phyloP scores from a whole-genome alignment of 2,797 vertebrate genomes.

The Pteronotus mesoamericanus region DNA sequence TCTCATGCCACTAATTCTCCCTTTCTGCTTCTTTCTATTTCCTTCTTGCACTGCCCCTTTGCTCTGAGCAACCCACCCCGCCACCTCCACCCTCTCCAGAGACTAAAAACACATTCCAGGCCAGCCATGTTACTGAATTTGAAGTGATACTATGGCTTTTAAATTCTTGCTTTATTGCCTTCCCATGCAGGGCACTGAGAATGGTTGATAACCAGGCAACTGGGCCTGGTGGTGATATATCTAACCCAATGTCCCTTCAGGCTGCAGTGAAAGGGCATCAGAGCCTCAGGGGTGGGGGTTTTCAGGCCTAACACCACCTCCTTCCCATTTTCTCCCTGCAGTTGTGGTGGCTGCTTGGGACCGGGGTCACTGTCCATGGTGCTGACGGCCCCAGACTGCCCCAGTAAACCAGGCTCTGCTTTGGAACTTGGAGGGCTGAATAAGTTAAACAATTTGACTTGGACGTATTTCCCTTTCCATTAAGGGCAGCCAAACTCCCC shows the following conservation, averaged over 20 bases:
- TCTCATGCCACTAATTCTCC: neutral
- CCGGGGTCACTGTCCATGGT: conserved; percentile 17
- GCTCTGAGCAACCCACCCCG: neutral
- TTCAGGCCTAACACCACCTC: rapidly evolving
- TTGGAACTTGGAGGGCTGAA: neutral
- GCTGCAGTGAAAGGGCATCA: neutral
- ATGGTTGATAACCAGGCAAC: conserved; percentile 62
- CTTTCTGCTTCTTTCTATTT: neutral
- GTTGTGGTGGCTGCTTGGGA: rapidly evolving
- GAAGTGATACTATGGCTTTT: conserved; percentile 68
- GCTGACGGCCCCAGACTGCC: neutral
- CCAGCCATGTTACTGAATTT: conserved; percentile 63
- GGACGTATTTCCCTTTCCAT: neutral
- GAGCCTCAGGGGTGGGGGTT: neutral
- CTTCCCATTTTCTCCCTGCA: neutral
- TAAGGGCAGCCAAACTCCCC: neutral
- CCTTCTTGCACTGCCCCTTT: neutral
- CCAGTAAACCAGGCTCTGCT: neutral
- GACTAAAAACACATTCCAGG: conserved; percentile 52
- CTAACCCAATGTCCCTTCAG: conserved; percentile 18
- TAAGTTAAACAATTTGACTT: conserved; percentile 44
- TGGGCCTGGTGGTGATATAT: conserved; percentile 15
- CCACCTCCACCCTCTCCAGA: conserved; percentile 15
- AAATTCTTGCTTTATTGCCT: conserved; percentile 71
- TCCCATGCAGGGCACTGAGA: conserved; percentile 47